Base-by-base conservation (phyloP, 2,113 vertebrate species). In the Archilochus colubris region DNA sequence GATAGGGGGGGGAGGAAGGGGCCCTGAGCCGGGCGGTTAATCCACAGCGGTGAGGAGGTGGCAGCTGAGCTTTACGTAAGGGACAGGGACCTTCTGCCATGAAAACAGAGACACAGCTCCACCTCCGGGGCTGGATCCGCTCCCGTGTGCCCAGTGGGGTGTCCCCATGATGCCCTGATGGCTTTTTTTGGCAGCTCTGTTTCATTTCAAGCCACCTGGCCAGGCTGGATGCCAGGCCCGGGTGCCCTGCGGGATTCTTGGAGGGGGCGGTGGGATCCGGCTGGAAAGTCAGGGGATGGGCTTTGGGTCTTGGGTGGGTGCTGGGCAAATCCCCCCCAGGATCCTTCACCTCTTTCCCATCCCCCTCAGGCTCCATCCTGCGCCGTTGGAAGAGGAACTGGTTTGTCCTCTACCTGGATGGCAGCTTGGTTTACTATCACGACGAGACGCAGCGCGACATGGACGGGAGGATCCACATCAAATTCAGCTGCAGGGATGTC, bases 361-460 rank as follows among this genome's bases (percentile, higher is more conserved):
- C 77, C 38, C 1, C 0, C 4, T 40, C 96, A 99, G 98, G 98
- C 89, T 98, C 98, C 61, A 97, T 99, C 82, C 96, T 99, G 33
- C 98, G 98, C 55, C 98, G 99, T 89, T 99, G 99, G 99, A 99
- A 99, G 96, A 96, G 98, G 30, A 99, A 99, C 95, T 99, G 99
- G 99, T 99, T 99, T 4, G 98, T 99, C 51, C 97, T 99, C 7
- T 99, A 99, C 99, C 95, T 99, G 48, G 99, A 99, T 0, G 99
- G 99, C 40, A 99, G 98, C 50, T 96, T 99, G 62, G 98, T 99
- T 59, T 99, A 99, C 91, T 99, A 99, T 86, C 98, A 97, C 1
- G 98, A 97, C 0, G 98, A 99, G 63, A 98, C 92, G 0, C 98
- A 98, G 4, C 97, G 98, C 14, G 98, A 99, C 31, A 94, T 98